Evolutionary conservation across 2,113 vertebrate genomes (phyloP), one percentile per base, ranked within the genome.

Genomic region (Anarrhichthys ocellatus): DNA sequence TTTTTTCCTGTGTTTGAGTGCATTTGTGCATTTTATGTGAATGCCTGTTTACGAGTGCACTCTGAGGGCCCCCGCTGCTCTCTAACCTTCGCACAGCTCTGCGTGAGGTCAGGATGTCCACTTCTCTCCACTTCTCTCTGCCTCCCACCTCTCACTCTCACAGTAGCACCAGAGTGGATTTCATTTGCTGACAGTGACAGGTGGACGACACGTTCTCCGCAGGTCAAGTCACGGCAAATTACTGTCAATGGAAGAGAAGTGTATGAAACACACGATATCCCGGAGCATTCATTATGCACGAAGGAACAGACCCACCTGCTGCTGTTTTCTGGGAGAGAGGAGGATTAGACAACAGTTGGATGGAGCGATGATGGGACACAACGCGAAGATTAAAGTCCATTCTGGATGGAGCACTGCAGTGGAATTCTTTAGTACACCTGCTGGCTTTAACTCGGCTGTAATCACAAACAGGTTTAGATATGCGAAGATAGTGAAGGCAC

Each of bases 291-390:
- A 83, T 89, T 87, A 87, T 85, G 88, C 78, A 87, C 83, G 69
- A 84, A 73, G 87, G 86, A 88, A n/a, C 72, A 76, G 56, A 68
- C 75, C 82, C 80, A 84, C 88, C 86, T 92, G 83, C 85, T 75
- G 73, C 78, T 58, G 77, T 44, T 82, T 52, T 73, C 68, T n/a
- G 66, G 44, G n/a, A 73, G 71, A 58, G 73, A 61, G 59, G 24
- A 40, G 73, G 78, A 88, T 87, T 73, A 88, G 80, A 73, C 58
- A 76, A 76, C 84, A 80, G 81, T 88, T 83, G 83, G 76, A 80
- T 61, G 72, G 74, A 71, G 52, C 10, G 1, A 27, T 20, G 80
- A 78, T 38, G 74, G 71, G 62, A 78, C 67, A 59, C 78, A 78
- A 22, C 22, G 58, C 56, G 32, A 42, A 80, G 77, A 84, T 71